Base-by-base conservation (phyloP, 2,113 vertebrate genomes). In the Lucifuga dentata region DNA sequence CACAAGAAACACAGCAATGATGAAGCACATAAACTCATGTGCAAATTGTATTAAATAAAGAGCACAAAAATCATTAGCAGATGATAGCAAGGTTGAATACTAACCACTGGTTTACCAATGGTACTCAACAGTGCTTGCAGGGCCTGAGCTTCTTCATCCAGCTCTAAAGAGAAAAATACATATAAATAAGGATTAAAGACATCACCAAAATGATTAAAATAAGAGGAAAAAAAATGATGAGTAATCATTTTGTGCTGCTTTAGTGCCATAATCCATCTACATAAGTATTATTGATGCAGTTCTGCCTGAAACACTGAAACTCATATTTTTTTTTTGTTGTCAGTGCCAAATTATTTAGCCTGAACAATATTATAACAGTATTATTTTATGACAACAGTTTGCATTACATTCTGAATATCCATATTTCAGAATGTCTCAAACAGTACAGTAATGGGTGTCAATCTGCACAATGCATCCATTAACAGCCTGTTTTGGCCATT, bases 81-180 rank as follows among this genome's bases (percentile, higher is more conserved):
- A 23, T 23, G 1, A 46, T 0, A 21, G 23, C 11, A 45, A 16
- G 19, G 39, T 38, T n/a, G 38, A 78, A 80, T 84, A 95, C 96
- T 93, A 88, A 99, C 97, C 94, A 82, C 85, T 60, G 97, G 96
- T 86, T 95, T 96, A 86, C 74, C 83, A 88, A 98, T 92, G 80
- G 88, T 93, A 63, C 95, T 95, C 78, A 98, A 86, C 68, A 93
- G 84, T 23, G 91, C 93, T 84, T 95, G 94, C 70, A 98, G 84
- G 80, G 92, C 95, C 91, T 93, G 94, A 35, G 93, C 93, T 84
- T 95, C 95, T 89, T 95, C 94, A 86, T 97, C 93, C 80, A 97
- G 94, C 89, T 96, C 96, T 99, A 65, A 44, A 61, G 46, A 62
- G 33, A 76, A 10, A 74, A 58, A 86, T 8, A 16, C 6, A 13